These are phyloP conservation scores for Listronotus bonariensis DNA, from an alignment of 1,140 invertebrate genomes.

Conservation along the genomic window DNA sequence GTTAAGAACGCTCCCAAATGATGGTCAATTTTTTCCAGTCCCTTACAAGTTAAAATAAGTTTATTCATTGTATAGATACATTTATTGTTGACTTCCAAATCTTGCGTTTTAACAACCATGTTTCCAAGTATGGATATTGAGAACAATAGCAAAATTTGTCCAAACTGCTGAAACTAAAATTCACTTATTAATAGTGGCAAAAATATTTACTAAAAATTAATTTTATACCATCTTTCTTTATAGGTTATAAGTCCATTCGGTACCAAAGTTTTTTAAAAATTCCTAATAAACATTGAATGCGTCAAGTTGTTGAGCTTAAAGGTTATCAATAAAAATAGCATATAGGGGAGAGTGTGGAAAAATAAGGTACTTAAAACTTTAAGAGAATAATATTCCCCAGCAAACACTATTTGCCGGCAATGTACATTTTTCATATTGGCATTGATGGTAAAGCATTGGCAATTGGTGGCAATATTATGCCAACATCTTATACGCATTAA, in stretches of 20 bases:
- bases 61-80: constrained; percentile 9
- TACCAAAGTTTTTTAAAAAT: neutral
- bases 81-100: constrained; percentile 4
- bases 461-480: too few species aligned
- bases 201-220: constrained; percentile 2
- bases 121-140: neutral
- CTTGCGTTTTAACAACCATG: neutral
- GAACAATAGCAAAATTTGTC: neutral
- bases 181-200: neutral
- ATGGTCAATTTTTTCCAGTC: neutral
- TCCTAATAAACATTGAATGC: neutral
- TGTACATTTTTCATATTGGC: too few species aligned
- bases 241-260: too few species aligned
- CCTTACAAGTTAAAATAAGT: neutral
- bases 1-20: constrained; percentile 4
- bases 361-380: too few species aligned
- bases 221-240: neutral
- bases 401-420: too few species aligned
- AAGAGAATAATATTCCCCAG: too few species aligned
- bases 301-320: too few species aligned
- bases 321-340: too few species aligned
- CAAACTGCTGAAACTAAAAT: neutral
- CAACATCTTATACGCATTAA: too few species aligned
- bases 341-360: too few species aligned
- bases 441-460: too few species aligned